Evolutionary conservation across 2,797 vertebrate genomes (phyloP).

Genomic region (Megaceryle alcyon): DNA sequence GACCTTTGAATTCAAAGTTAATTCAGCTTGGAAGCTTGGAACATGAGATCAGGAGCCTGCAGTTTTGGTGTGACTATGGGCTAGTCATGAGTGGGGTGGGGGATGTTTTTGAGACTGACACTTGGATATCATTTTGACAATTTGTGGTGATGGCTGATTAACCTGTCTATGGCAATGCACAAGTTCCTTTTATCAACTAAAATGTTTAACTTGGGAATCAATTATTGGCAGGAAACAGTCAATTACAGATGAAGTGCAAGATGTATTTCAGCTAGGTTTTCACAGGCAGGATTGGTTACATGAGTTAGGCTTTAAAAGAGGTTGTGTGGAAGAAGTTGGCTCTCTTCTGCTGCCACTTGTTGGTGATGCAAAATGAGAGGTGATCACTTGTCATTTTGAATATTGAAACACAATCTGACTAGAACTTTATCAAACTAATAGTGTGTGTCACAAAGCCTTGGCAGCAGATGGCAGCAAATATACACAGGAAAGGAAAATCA

Average conservation of each 20-base stretch:
- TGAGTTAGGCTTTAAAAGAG: not conserved
- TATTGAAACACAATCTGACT: not conserved
- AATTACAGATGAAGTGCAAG: not conserved
- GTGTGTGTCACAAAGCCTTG: not conserved
- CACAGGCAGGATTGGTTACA: not conserved
- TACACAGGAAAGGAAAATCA: not conserved
- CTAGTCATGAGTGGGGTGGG: not conserved
- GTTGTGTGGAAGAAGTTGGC: not conserved
- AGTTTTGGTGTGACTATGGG: not conserved
- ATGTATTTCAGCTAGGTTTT: not conserved
- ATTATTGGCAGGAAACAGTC: not conserved
- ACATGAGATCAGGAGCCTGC: not conserved
- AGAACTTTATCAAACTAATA: not conserved
- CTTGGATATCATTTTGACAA: fast-evolving
- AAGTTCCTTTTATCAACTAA: not conserved
- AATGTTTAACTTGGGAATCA: not conserved
- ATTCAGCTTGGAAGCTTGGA: not conserved
- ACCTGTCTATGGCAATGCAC: not conserved
- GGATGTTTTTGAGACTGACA: not conserved
- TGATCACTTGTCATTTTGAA: not conserved
- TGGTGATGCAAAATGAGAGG: not conserved
- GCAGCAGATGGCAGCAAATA: slow-evolving; percentile 63
- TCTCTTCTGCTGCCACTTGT: not conserved
- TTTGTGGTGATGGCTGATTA: not conserved
- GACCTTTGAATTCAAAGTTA: not conserved